A percentile compares a stretch with the other conserved stretches of the same genome.
These are phyloP conservation scores for Oceanodroma leucorhoa DNA, from an alignment of 2,797 vertebrate species.

Conservation along the genomic window DNA sequence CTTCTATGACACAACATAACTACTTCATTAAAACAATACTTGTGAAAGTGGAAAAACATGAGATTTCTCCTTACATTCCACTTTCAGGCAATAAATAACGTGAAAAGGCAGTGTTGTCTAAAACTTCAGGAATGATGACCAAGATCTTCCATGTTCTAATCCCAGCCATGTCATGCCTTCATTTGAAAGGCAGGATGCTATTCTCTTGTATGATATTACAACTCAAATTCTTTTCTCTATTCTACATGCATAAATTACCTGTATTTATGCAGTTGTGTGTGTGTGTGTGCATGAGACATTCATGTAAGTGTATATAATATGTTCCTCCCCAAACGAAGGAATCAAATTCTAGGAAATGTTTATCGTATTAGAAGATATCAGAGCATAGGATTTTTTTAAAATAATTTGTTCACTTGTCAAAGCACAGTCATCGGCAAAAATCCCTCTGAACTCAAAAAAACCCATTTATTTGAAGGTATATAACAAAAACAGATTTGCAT, in stretches of 20 bases:
- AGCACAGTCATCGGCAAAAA: not conserved
- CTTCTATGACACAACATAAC: not conserved
- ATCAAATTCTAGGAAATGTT: not conserved
- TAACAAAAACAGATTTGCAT: not conserved
- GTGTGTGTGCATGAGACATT: not conserved
- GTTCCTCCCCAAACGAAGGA: not conserved
- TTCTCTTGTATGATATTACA: not conserved
- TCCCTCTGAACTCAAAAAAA: not conserved
- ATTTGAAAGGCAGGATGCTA: not conserved
- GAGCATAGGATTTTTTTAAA: accelerated
- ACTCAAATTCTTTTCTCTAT: not conserved
- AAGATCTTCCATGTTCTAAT: not conserved
- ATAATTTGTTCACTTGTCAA: not conserved
- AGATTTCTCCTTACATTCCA: not conserved
- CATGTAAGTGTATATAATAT: not conserved
- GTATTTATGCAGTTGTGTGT: not conserved
- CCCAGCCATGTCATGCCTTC: not conserved
- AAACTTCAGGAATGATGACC: not conserved
- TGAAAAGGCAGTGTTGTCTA: not conserved
- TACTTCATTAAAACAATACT: not conserved
- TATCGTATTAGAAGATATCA: not conserved
- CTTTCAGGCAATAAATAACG: not conserved
- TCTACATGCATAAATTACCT: not conserved
- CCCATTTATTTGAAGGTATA: not conserved
- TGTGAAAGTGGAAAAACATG: not conserved